Base-by-base conservation (phyloP, 2,888 invertebrate genomes). In the Muscina levida region DNA sequence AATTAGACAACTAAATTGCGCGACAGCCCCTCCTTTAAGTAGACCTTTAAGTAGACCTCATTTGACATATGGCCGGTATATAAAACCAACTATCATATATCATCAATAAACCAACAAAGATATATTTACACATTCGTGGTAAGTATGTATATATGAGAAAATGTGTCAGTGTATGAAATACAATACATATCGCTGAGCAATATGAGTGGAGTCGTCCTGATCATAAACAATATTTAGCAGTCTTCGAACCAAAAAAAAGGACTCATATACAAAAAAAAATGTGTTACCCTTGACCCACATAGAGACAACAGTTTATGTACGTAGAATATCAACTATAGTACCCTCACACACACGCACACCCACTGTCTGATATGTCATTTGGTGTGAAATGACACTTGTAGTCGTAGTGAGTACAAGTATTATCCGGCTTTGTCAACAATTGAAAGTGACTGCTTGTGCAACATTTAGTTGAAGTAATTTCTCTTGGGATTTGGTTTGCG, bases 31-130 rank as follows among this genome's bases (percentile, higher is more conserved):
- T n/a, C n/a, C n/a, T n/a, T n/a, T n/a, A n/a, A n/a, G n/a, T n/a
- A n/a, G n/a, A n/a, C n/a, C n/a, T n/a, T 68, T 68, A 11, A 22
- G 51, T 37, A 37, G 59, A 0, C 10, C 39, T 11, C 17, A 53
- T 51, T 67, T 67, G 67, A 51, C 67, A 67, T 67, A 67, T 67
- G 67, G 51, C 37, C 5, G n/a, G 24, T 67, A 53, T 19, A 59
- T 68, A 39, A 68, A 37, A 39, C 1, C 19, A 37, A 68, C 19
- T 51, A 37, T 39, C 67, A 53, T 24, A 68, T 68, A 68, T 53
- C 51, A 68, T 51, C 13, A 13, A 15, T 31, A 57, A 44, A 68
- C 37, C 13, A 13, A 15, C 57, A 57, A 44, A 8, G 15, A 26
- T 22, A 56, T 15, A 59, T 39, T 8, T 31, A 17, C 24, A 37